Evolutionary conservation across 1,140 invertebrate genomes (phyloP), one percentile per base, ranked within the genome.

Genomic region (Aphelinus atriplicis): DNA sequence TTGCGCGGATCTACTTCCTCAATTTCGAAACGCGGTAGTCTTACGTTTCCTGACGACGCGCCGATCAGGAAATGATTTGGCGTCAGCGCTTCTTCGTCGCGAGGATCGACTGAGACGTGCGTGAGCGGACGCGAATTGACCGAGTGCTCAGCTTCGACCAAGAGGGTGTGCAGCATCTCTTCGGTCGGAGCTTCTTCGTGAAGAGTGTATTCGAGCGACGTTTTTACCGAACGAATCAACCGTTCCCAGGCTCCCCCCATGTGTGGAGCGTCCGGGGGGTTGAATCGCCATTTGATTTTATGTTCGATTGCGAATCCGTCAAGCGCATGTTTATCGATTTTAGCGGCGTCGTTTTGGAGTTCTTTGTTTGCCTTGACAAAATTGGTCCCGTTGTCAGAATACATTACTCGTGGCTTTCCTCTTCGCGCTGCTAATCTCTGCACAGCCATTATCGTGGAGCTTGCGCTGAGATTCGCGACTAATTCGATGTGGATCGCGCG

Each of bases 341-440:
- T 3, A 3, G 3, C 3, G 9, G 6, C 3, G 26, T 5, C 65
- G 9, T 57, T 9, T 45, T 26, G 6, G 3, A 67, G 45, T 9
- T 67, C 53, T 3, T 56, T 57, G 26, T 26, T 10, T 9, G 51
- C 53, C 46, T 4, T 10, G 6, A 3, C 2, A 43, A 84, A 73
- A 70, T 83, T 86, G 0, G 81, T 83, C 0, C 81, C 82, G 67
- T 83, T 81, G 60, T 84, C 83, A 0, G 77, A 75, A n/a, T 75
- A 78, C 1, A 84, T 51, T 53, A 42, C 57, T 3, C 10, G 1
- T 3, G 74, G 75, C 7, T 10, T 5, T 9, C 76, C 79, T 26
- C 81, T 71, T n/a, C 83, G 42, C 0, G 77, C 51, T 3, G 80
- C 78, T 73, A 84, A 79, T 3, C 80, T 50, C 56, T 77, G 5